Evolutionary conservation across 92 coral and sea anemone species (phyloP), one percentile per base, ranked within the genome.

Genomic region (Actinostola sp.): DNA sequence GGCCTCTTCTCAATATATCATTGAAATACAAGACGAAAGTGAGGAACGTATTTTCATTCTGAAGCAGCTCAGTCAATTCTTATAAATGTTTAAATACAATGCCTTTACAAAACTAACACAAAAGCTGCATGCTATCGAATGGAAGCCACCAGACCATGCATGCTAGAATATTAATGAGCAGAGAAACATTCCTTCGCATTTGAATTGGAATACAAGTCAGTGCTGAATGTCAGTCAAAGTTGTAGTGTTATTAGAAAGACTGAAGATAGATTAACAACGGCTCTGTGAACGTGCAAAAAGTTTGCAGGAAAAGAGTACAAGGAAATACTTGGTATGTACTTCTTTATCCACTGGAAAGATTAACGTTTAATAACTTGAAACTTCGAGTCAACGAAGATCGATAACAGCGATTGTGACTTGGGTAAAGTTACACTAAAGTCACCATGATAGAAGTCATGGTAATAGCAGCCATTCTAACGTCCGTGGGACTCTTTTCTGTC

Each of bases 161-260:
- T 68, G 74, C 16, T 68, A 42, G 61, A 68, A 68, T 50, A 68
- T 51, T 68, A 49, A 68, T 68, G 74, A 68, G 8, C 21, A 39
- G 19, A n/a, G n/a, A n/a, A n/a, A n/a, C n/a, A n/a, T n/a, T n/a
- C n/a, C n/a, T n/a, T n/a, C n/a, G n/a, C 45, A 39, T 39, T 7
- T 14, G 45, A 39, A 14, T 39, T 7, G 7, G 45, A 7, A 39
- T 39, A 39, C 14, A 39, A 39, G 14, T 7, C 7, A 39, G 8
- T 39, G 7, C 14, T 39, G 45, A 39, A 14, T 7, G 45, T 39
- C 45, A 39, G 14, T 14, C 5, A 20, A 1, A 53, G 9, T 53
- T 3, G 25, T 53, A 3, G 25, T 6, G 6, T 31, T 21, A 4
- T 20, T 9, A n/a, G n/a, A n/a, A n/a, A n/a, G n/a, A n/a, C 31